phyloP scores from a whole-genome alignment of 2,888 invertebrate species.

The Camponotus fellah region DNA sequence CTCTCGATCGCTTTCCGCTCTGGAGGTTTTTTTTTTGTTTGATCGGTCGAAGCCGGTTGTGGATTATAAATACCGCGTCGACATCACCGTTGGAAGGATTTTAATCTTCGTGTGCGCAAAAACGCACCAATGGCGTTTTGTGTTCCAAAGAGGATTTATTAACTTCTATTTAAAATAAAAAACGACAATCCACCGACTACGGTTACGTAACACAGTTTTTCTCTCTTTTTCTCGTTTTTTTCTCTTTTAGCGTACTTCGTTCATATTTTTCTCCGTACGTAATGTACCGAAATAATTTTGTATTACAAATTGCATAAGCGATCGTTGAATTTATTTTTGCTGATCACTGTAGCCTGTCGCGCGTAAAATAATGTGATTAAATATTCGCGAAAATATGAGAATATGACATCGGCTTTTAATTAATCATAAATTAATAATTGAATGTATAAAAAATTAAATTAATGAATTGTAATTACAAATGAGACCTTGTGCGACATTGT shows the following conservation, averaged over 20 bases:
- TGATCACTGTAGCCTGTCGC: neutral
- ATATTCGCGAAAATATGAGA: neutral
- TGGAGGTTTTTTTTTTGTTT: neutral
- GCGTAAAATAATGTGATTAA: slow-evolving; percentile 14
- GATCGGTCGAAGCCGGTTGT: neutral
- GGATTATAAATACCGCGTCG: slow-evolving; percentile 46
- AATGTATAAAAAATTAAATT: slow-evolving; percentile 4
- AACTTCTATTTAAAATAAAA: slow-evolving; percentile 42
- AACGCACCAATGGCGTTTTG: slow-evolving; percentile 38
- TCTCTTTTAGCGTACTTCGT: neutral
- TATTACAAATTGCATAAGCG: slow-evolving; percentile 3
- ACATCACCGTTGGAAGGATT: slow-evolving; percentile 31
- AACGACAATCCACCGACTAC: neutral
- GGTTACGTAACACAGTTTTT: neutral
- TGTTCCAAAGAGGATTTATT: slow-evolving; percentile 46
- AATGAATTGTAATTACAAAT: neutral
- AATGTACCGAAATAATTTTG: neutral
- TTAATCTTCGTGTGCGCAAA: slow-evolving; percentile 36
- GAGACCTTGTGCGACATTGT: neutral
- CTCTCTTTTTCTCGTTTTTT: neutral
- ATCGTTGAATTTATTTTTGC: neutral
- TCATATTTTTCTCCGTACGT: too few relatives aligned
- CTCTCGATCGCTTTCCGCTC: neutral
- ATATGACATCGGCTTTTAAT: neutral
- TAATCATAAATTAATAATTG: slow-evolving; percentile 22